Base-by-base conservation (phyloP, 2,113 vertebrate species). In the Ochotona princeps region DNA sequence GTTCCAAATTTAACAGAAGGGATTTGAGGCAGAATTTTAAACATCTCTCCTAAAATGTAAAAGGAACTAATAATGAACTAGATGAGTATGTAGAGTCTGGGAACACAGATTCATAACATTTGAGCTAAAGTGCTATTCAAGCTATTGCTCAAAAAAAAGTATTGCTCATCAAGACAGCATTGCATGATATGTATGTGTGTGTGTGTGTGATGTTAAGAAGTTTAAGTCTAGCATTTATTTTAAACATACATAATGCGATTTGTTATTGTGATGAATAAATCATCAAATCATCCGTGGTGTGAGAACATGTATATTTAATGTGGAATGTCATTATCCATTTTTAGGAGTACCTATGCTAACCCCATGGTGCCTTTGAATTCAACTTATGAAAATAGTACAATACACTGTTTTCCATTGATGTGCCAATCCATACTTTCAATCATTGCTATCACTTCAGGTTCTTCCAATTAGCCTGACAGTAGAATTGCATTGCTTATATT, bases 191-290 rank as follows among this genome's bases (percentile, higher is more conserved):
- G 57, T 73, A 15, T 63, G 49, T 81, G 38, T 30, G 47, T 70
- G 51, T 32, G 4, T 25, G 9, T 11, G 5, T 51, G 49, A n/a
- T 61, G 20, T 30, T 87, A 76, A 44, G 8, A 70, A 82, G 25
- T 78, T 51, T 18, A 5, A 20, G 8, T 12, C 91, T 67, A 87
- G 13, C 8, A 25, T 44, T 72, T 70, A 67, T 75, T 65, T 90
- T 94, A 57, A 28, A 92, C 88, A 79, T 81, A 35, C 28, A n/a
- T 74, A 81, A 92, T 47, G 30, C 2, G 57, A 15, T 83, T 85
- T 93, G 82, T 74, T 73, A 8, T 67, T 51, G 60, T 92, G 91
- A 54, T 94, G 65, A 94, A 93, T 88, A 93, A 94, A 74, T 73
- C 82, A 92, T 92, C 67, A 73, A 57, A 69, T 12, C 14, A 51